These are phyloP conservation scores for Choloepus hoffmanni DNA, from an alignment of 2,113 vertebrate genomes.

Conservation along the genomic window DNA sequence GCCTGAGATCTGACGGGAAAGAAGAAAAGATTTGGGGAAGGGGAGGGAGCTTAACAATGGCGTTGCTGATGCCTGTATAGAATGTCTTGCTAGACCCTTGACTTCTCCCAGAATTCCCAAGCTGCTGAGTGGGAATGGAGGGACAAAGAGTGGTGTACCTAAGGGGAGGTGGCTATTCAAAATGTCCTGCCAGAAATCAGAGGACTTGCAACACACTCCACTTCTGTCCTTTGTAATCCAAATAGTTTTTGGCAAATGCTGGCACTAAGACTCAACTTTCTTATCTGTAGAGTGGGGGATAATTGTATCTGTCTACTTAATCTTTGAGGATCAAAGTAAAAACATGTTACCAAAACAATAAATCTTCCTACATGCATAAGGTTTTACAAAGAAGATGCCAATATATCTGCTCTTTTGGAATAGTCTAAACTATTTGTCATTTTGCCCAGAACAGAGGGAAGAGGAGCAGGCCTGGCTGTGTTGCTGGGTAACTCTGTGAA, in stretches of 20 bases:
- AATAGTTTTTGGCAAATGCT: not conserved
- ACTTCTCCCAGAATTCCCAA: not conserved
- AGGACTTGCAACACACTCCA: not conserved
- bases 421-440: not conserved
- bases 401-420: not conserved
- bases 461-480: not conserved
- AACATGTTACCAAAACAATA: not conserved
- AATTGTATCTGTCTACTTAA: not conserved
- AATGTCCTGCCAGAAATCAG: not conserved
- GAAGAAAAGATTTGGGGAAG: not conserved
- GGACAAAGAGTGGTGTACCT: not conserved
- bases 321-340: conserved; percentile 22
- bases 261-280: not conserved
- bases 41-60: not conserved
- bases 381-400: not conserved
- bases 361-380: not conserved
- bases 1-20: not conserved
- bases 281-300: not conserved
- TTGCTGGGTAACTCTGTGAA: not conserved
- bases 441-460: not conserved
- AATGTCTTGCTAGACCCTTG: not conserved
- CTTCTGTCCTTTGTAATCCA: not conserved
- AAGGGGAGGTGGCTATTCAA: not conserved
- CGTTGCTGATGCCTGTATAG: not conserved
- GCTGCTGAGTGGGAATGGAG: not conserved